Percentiles rank a stretch among this genome's conserved stretches.
Conservation (phyloP, 64 coral and sea anemone species). For the Montipora cactus region DNA sequence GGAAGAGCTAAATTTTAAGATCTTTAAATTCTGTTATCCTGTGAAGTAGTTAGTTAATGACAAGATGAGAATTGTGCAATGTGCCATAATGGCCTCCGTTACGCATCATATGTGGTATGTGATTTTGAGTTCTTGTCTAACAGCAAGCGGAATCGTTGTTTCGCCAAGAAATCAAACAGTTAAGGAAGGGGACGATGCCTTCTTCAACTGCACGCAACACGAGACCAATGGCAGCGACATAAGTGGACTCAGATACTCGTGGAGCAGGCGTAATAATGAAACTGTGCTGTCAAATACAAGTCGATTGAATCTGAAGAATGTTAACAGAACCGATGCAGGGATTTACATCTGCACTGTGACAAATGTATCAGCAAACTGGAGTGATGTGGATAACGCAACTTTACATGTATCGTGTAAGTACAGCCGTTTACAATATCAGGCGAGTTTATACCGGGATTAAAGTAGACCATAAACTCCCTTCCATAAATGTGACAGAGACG, state of each 20-base stretch:
- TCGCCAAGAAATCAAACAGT: not conserved
- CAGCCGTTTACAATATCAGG: too few relatives aligned
- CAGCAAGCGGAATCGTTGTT: not conserved
- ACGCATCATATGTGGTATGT: not conserved
- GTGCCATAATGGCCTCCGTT: not conserved
- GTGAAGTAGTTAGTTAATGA: not conserved
- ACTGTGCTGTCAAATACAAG: not conserved
- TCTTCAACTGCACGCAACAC: not conserved
- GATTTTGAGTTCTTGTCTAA: not conserved
- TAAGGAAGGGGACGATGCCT: not conserved
- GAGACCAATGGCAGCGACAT: not conserved
- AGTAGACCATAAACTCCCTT: too few relatives aligned
- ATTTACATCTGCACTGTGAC: conserved; percentile 44
- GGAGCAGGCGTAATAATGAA: not conserved
- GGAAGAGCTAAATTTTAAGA: not conserved
- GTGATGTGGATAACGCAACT: not conserved
- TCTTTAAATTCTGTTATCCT: not conserved
- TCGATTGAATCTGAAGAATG: not conserved
- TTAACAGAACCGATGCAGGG: not conserved
- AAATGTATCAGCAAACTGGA: not conserved
- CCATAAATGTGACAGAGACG: too few relatives aligned
- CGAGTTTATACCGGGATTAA: too few relatives aligned
- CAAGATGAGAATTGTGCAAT: not conserved
- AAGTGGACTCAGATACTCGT: not conserved
- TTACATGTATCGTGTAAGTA: conserved; percentile 28